Conservation (phyloP, 1,140 invertebrate genomes). For the Thrips palmi region DNA sequence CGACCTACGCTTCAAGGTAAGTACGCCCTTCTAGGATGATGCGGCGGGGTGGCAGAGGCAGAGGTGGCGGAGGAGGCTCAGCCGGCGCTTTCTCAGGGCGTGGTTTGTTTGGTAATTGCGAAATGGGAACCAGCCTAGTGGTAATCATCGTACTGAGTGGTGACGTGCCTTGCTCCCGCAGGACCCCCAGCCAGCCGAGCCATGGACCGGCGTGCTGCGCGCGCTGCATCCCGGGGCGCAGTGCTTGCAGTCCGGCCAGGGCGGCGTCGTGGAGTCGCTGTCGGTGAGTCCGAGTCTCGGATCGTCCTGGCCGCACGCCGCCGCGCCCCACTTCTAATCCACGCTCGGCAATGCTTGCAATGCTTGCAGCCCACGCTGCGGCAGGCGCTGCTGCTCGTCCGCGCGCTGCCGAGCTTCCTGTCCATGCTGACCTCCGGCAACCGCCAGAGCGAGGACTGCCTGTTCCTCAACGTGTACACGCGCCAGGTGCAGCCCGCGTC, state of each 20-base stretch:
- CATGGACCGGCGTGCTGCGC: conserved; percentile 28
- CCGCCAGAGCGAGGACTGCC: conserved; percentile 22
- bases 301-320: neutral
- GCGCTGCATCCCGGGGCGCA: conserved; percentile 18
- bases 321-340: neutral
- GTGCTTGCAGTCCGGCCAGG: conserved; percentile 10
- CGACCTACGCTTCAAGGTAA: conserved; percentile 33
- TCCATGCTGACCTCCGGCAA: conserved; percentile 8
- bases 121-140: neutral
- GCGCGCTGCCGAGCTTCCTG: conserved; percentile 29
- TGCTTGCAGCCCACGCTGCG: conserved; percentile 42
- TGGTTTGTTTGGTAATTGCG: neutral
- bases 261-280: conserved; percentile 15
- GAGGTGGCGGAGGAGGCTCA: too few species aligned
- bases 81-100: too few species aligned
- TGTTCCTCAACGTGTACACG: conserved; percentile 22
- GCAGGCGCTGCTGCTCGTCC: conserved; percentile 45
- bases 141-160: neutral
- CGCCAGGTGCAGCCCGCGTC: conserved; percentile 21
- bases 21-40: neutral
- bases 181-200: conserved; percentile 25
- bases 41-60: too few species aligned
- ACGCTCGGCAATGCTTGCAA: conserved; percentile 34
- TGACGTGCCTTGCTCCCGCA: conserved; percentile 13
- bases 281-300: conserved; percentile 20